phyloP scores from a whole-genome alignment of 2,113 vertebrate genomes.

The Xiphophorus couchianus region DNA sequence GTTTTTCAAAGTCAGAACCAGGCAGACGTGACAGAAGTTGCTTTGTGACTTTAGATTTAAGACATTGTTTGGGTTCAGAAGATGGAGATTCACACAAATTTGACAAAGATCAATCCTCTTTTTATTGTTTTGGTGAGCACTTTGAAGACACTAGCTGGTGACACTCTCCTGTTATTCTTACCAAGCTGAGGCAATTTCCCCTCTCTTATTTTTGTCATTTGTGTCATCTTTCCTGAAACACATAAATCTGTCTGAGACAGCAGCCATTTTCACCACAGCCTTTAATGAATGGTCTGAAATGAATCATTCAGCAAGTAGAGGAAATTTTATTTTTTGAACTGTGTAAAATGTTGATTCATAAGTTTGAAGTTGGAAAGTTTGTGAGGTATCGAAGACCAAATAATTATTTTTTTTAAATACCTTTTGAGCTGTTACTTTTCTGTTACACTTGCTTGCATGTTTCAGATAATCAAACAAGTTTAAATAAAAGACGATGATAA shows the following conservation, averaged over 20 bases:
- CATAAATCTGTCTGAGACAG: background rate
- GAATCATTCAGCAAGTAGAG: background rate
- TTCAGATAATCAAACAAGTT: no score
- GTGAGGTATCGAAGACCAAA: background rate
- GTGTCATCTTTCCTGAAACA: constrained; percentile 10
- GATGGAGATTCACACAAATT: constrained; percentile 13
- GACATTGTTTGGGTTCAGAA: constrained; percentile 41
- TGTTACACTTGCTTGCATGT: no score
- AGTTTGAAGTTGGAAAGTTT: background rate
- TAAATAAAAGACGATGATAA: background rate
- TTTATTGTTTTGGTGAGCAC: constrained; percentile 22
- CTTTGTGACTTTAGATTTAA: constrained; percentile 28
- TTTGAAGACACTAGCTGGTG: constrained; percentile 26
- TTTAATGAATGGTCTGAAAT: constrained; percentile 2
- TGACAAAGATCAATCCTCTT: constrained; percentile 43
- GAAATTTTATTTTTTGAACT: background rate
- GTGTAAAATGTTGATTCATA: background rate
- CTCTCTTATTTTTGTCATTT: constrained; percentile 6
- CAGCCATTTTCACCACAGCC: background rate
- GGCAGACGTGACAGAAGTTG: background rate
- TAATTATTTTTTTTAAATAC: background rate
- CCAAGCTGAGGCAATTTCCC: background rate
- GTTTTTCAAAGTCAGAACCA: constrained; percentile 5
- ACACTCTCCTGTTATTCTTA: constrained; percentile 7
- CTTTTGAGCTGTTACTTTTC: background rate